Base-by-base conservation (phyloP, 2,888 invertebrate species). In the Andrena hattorfiana region DNA sequence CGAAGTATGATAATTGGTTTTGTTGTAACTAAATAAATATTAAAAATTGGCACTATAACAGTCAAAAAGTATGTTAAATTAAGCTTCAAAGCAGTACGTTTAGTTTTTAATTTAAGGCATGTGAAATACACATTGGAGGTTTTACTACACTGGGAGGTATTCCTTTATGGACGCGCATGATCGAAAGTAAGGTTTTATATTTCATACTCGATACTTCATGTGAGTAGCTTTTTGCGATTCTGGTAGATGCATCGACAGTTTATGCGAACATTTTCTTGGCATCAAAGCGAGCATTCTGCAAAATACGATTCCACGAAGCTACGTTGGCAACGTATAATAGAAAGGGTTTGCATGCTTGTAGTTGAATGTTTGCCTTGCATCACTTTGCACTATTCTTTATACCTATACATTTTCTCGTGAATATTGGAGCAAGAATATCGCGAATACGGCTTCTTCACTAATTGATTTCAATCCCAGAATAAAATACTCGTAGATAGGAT, bases 141-240 rank as follows among this genome's bases (percentile, higher is more conserved):
- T 42, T 49, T 67, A 23, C 13, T 23, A n/a, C 48, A 10, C 42
- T 42, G 23, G 30, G 13, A 67, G 16, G 16, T 8, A 49, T 20
- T 42, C 42, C 42, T 72, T 64, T 67, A 74, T 48, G 30, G 48
- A 59, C 42, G 67, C n/a, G 35, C 73, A 32, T 23, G 62, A 69
- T 70, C 16, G 51, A 32, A 51, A 54, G 16, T 28, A 63, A 62
- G 62, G 28, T 76, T 75, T 75, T 62, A 67, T 51, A 51, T 35
- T 73, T 51, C 60, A 28, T 59, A 56, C 51, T 64, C 30, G 63
- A 63, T 64, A 23, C 28, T 70, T 71, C 63, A 70, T 23, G 23
- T 56, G 35, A 69, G 42, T 13, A 62, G 42, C 35, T 70, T 48
- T 70, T 63, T 28, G 42, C 13, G 30, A 56, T 76, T 69, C 62